Conservation (phyloP, 2,113 vertebrate genomes). For the Entelurus aequoreus region DNA sequence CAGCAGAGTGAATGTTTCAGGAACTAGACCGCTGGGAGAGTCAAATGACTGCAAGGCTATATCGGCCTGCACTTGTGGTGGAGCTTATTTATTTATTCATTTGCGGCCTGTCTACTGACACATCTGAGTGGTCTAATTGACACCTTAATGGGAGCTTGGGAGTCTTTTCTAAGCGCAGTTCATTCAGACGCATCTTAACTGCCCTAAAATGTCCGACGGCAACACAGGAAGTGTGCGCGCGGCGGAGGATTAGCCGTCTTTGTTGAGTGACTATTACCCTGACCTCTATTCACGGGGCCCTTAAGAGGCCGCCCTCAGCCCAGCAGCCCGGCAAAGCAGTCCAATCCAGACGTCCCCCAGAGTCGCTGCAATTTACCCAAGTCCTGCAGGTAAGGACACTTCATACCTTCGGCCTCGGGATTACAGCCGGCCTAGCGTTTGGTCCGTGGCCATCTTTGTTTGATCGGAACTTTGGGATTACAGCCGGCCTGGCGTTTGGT, state of each 20-base stretch:
- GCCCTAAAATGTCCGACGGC: conserved; percentile 76
- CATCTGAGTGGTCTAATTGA: conserved; percentile 78
- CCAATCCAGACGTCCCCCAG: no score
- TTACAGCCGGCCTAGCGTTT: no score
- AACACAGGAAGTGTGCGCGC: conserved; percentile 71
- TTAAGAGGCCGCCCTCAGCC: conserved; percentile 72
- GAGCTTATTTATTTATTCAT: conserved; percentile 78
- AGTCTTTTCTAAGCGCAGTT: conserved; percentile 73
- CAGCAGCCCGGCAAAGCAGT: no score
- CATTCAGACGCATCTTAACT: conserved; percentile 78
- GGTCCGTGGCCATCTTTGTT: no score
- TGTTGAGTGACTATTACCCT: conserved; percentile 77
- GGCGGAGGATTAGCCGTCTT: conserved; percentile 75
- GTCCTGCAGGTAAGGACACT: no score
- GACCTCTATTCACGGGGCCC: conserved; percentile 77
- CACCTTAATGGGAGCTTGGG: conserved; percentile 76
- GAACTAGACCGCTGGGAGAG: conserved; percentile 70
- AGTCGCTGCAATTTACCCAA: no score
- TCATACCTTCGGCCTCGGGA: no score
- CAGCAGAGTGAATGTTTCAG: conserved; percentile 63
- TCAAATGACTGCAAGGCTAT: conserved; percentile 73
- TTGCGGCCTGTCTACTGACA: conserved; percentile 76
- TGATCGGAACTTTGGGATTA: no score
- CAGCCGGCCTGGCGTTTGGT: no score
- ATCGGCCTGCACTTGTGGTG: conserved; percentile 71